These are phyloP conservation scores for Mycetomoellerius zeteki DNA, from an alignment of 1,140 invertebrate species.

Conservation along the genomic window DNA sequence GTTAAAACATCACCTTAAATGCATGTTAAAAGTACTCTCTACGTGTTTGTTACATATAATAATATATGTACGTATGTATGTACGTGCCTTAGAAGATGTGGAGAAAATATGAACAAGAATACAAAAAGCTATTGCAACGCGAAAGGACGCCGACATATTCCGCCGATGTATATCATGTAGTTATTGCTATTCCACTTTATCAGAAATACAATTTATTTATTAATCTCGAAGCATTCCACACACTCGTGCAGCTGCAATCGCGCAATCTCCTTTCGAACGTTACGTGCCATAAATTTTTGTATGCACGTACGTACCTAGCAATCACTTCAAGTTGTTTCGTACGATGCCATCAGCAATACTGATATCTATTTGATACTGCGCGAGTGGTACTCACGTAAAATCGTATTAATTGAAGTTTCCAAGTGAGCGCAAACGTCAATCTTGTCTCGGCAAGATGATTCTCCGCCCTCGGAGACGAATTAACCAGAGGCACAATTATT, in stretches of 20 bases:
- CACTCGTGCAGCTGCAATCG: background rate
- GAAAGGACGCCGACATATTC: background rate
- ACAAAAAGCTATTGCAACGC: slow-evolving; percentile 19
- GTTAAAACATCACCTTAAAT: slow-evolving; percentile 42
- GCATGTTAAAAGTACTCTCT: slow-evolving; percentile 46
- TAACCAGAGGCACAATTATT: slow-evolving; percentile 58
- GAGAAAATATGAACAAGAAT: background rate
- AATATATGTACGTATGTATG: too few relatives aligned
- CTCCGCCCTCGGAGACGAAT: slow-evolving; percentile 35
- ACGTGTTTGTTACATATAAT: background rate
- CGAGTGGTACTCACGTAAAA: background rate
- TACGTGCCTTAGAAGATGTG: background rate
- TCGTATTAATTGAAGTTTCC: slow-evolving; percentile 60
- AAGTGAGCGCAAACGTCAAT: slow-evolving; percentile 30
- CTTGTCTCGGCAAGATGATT: slow-evolving; percentile 26
- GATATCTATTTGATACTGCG: slow-evolving; percentile 2
- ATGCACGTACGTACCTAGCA: background rate
- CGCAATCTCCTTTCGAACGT: slow-evolving; percentile 8
- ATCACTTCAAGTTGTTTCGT: background rate
- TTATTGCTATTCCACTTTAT: background rate
- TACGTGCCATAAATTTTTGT: slow-evolving; percentile 10
- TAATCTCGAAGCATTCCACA: slow-evolving; percentile 3
- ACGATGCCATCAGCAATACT: background rate
- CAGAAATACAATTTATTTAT: slow-evolving; percentile 23
- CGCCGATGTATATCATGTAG: background rate